Base-by-base conservation (phyloP, 2,113 vertebrate species). In the Melierax canorus region DNA sequence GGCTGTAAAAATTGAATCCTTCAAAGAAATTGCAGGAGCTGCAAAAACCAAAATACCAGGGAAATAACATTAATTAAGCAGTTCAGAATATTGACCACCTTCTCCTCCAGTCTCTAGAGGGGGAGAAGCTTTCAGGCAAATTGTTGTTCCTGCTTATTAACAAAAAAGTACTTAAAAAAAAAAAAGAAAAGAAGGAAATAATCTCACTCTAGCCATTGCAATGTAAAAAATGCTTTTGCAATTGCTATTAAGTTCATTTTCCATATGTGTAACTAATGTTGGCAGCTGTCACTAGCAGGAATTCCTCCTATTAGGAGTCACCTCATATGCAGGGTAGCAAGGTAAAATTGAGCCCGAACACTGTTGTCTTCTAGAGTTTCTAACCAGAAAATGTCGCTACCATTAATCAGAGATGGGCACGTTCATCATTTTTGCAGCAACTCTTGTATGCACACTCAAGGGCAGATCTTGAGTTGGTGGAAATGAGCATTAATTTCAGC, bases 11-110 rank as follows among this genome's bases (percentile, higher is more conserved):
- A 91, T 34, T 10, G 59, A 93, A 93, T 82, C 91, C 80, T 91
- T 97, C 91, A 95, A 96, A 98, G 94, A 90, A 98, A 97, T 69
- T 96, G 97, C 95, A 96, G 93, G 64, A 95, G 74, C 88, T 96
- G 97, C 95, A 97, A 64, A 97, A 96, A 85, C 68, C 66, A 69
- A 94, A 95, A 95, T 93, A 90, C 68, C 66, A 63, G 89, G 82
- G 79, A 93, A 92, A 78, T 81, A 75, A 68, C 91, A 88, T 96
- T 91, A 96, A 98, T 98, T 96, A 96, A 81, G 67, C 69, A 41
- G 58, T 82, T 96, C 90, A 83, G 95, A 94, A 71, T 80, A 60
- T 92, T 97, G 96, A 91, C 88, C 77, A 2, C 43, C 15, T 81
- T 92, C 22, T 76, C 45, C 22, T 16, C 7, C 30, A 14, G 59